These are phyloP conservation scores for Apomyelois bistriatella DNA, from an alignment of 2,888 invertebrate genomes.

Conservation along the genomic window DNA sequence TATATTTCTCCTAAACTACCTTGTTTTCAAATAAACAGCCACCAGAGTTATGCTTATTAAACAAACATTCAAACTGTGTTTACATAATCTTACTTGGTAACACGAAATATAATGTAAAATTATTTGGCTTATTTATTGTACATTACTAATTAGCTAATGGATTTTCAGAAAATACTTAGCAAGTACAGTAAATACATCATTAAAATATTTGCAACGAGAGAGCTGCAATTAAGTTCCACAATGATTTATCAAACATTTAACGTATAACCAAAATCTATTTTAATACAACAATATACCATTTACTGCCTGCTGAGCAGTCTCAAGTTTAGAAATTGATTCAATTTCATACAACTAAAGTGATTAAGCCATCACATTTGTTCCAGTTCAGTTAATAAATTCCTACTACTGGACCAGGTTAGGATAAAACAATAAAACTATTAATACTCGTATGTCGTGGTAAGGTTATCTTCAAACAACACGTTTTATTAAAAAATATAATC, in stretches of 20 bases:
- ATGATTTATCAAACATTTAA: neutral
- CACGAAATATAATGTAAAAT: no score
- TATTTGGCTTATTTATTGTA: no score
- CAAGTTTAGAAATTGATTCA: neutral
- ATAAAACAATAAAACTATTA: no score
- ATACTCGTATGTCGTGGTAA: no score
- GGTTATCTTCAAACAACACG: no score
- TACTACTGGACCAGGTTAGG: neutral
- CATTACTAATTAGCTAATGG: no score
- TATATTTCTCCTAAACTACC: neutral
- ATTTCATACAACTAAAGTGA: neutral
- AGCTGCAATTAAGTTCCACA: no score
- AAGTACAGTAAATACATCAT: no score
- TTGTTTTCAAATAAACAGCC: neutral
- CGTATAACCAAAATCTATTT: neutral
- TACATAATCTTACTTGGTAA: no score
- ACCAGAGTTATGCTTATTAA: neutral
- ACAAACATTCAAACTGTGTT: neutral
- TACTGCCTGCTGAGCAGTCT: neutral
- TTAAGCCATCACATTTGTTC: neutral
- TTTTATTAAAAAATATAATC: no score
- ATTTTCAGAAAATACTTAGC: no score
- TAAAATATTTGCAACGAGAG: no score
- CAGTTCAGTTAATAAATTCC: neutral
- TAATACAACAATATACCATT: neutral